phyloP scores from a whole-genome alignment of 1,140 invertebrate genomes.

The Aplysia californica region DNA sequence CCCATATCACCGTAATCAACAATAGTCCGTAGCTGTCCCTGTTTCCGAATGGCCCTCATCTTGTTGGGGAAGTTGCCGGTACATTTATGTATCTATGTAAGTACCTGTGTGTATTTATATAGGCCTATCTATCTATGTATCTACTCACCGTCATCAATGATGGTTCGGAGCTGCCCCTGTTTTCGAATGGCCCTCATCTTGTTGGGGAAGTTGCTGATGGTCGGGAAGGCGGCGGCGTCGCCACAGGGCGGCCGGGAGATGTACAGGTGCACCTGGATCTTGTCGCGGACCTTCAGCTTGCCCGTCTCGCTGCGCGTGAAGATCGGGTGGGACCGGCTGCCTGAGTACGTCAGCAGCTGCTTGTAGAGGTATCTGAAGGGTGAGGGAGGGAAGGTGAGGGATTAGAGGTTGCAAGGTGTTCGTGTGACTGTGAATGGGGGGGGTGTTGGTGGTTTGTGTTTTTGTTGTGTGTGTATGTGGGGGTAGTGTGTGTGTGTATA shows the following conservation, averaged over 20 bases:
- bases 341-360: slow-evolving; percentile 60
- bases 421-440: too few species aligned
- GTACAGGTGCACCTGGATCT: slow-evolving; percentile 90
- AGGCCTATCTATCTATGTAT: too few species aligned
- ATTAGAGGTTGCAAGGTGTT: too few species aligned
- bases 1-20: slow-evolving; percentile 43
- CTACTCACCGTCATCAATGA: slow-evolving; percentile 41
- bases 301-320: slow-evolving; percentile 56
- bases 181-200: slow-evolving; percentile 43
- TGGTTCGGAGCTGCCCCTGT: slow-evolving; percentile 40
- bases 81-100: too few species aligned
- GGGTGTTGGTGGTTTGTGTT: too few species aligned
- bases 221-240: slow-evolving; percentile 92
- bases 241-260: slow-evolving; percentile 98
- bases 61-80: slow-evolving; percentile 43
- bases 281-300: slow-evolving; percentile 72
- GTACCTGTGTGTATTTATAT: too few species aligned
- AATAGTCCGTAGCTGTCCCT: slow-evolving; percentile 40
- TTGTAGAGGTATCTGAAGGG: slow-evolving; percentile 66
- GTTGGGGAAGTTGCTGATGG: slow-evolving; percentile 62
- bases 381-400: too few species aligned
- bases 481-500: too few species aligned
- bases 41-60: slow-evolving; percentile 43
- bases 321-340: slow-evolving; percentile 50
- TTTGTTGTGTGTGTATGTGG: too few species aligned